These are phyloP conservation scores for Oreonectes daqikongensis DNA, from an alignment of 2,797 vertebrate species.

Conservation along the genomic window DNA sequence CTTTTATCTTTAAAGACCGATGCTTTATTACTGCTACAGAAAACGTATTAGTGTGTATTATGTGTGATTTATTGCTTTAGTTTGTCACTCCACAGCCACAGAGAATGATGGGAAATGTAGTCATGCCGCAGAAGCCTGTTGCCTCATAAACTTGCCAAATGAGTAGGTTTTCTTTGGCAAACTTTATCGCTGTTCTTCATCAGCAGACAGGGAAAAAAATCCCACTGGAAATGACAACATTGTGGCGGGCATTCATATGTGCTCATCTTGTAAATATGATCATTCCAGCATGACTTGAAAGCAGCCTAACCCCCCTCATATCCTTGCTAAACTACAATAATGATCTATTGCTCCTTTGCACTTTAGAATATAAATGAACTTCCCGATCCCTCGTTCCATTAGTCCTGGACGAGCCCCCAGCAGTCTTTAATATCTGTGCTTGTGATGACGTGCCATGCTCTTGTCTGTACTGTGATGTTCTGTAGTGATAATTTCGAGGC, in stretches of 20 bases:
- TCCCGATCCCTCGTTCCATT: slow-evolving; percentile 5
- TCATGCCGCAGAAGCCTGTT: not conserved
- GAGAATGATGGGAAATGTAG: not conserved
- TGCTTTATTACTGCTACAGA: too few relatives aligned
- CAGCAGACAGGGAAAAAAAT: not conserved
- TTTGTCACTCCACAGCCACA: not conserved
- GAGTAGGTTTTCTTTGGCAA: not conserved
- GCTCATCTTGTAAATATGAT: slow-evolving; percentile 15
- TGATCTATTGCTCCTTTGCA: slow-evolving; percentile 11
- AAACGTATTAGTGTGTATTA: not conserved
- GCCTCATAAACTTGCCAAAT: not conserved
- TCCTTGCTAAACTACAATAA: not conserved
- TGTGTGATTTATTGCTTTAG: not conserved
- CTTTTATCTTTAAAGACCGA: too few relatives aligned
- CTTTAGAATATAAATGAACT: slow-evolving; percentile 4
- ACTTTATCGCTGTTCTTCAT: not conserved
- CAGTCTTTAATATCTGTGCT: slow-evolving; percentile 63
- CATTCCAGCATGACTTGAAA: not conserved
- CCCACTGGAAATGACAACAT: not conserved
- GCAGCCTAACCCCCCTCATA: not conserved
- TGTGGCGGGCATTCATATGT: not conserved
- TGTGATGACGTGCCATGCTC: slow-evolving; percentile 63
- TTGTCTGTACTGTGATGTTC: slow-evolving; percentile 68
- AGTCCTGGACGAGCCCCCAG: slow-evolving; percentile 62
- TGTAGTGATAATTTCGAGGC: slow-evolving; percentile 60